Evolutionary conservation across 2,113 vertebrate genomes (phyloP).

Genomic region (Nycticorax nycticorax): DNA sequence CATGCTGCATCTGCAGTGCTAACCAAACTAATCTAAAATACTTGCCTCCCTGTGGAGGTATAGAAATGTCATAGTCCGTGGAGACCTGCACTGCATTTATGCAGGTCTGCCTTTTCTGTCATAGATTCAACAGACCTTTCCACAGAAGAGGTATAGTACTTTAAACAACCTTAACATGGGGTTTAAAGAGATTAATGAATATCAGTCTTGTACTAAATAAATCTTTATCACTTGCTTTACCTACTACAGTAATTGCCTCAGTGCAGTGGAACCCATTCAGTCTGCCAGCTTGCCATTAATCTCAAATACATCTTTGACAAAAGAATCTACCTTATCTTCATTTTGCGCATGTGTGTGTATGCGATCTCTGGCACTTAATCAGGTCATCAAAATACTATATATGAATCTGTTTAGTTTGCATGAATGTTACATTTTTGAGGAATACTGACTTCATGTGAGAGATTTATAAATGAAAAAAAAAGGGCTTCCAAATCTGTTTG

Average conservation of each 20-base stretch:
- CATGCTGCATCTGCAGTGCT: conserved; percentile 73
- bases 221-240: conserved; percentile 57
- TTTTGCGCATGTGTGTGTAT: background rate
- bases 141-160: conserved; percentile 63
- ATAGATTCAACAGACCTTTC: conserved; percentile 69
- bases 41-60: conserved; percentile 69
- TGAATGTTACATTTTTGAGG: background rate
- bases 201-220: conserved; percentile 64
- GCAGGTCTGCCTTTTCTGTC: conserved; percentile 70
- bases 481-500: background rate
- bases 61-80: conserved; percentile 72
- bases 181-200: conserved; percentile 72
- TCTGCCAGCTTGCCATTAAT: conserved; percentile 48
- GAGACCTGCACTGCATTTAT: conserved; percentile 72
- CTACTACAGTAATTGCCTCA: conserved; percentile 44
- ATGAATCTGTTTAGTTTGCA: background rate
- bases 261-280: conserved; percentile 19
- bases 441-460: background rate
- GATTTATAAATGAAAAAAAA: background rate
- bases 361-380: background rate
- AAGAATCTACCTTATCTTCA: conserved; percentile 37
- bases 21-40: conserved; percentile 78
- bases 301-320: conserved; percentile 50
- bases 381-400: background rate
- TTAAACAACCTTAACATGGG: conserved; percentile 67